phyloP scores from a whole-genome alignment of 2,888 invertebrate species.

The Rhimphoctona megacephalus region DNA sequence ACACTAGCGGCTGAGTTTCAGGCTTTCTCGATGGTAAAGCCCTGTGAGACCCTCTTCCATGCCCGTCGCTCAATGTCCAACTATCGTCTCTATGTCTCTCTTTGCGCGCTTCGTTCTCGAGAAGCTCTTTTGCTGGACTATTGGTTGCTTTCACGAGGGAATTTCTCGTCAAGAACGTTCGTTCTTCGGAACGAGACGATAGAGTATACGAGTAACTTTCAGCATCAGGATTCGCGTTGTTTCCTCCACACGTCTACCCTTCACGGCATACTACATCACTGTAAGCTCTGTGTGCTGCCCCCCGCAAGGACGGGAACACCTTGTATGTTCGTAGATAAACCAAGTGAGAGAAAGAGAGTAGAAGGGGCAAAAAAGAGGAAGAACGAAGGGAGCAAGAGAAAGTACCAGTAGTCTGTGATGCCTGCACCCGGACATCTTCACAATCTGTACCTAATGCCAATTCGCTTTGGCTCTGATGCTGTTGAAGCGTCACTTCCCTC shows the following conservation, averaged over 20 bases:
- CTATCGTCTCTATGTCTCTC: conserved; percentile 79
- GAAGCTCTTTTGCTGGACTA: conserved; percentile 28
- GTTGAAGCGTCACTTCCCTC: conserved; percentile 73
- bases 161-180: conserved; percentile 50
- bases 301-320: conserved; percentile 73
- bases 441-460: conserved; percentile 61
- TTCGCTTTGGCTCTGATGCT: conserved; percentile 63
- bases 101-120: conserved; percentile 72
- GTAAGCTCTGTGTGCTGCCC: conserved; percentile 71
- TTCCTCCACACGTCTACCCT: conserved; percentile 61
- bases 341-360: not conserved
- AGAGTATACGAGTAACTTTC: conserved; percentile 54
- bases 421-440: conserved; percentile 59
- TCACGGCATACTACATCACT: conserved; percentile 77
- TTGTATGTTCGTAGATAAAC: conserved; percentile 66
- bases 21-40: conserved; percentile 55
- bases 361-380: not conserved
- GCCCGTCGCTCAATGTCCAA: conserved; percentile 80
- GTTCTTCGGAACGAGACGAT: conserved; percentile 56
- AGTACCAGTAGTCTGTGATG: conserved; percentile 26
- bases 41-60: conserved; percentile 74
- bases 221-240: conserved; percentile 55
- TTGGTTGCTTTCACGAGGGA: conserved; percentile 69
- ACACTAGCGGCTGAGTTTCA: conserved; percentile 38
- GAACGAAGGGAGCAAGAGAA: conserved; percentile 7